Evolutionary conservation across 2,113 vertebrate species (phyloP).

Genomic region (Hyperopisus bebe): DNA sequence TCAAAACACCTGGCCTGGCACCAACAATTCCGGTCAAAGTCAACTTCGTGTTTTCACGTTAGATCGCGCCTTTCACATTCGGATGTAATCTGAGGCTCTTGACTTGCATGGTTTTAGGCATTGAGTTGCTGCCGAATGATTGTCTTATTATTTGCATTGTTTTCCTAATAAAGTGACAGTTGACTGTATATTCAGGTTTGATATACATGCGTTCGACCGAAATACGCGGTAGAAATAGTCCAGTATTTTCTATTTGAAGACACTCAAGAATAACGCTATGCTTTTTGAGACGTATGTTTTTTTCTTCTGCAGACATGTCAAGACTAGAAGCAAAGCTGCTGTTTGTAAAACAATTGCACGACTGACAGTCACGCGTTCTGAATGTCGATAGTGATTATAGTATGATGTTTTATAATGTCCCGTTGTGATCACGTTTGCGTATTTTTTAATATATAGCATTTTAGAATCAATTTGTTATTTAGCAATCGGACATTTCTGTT

Average conservation of each 20-base stretch:
- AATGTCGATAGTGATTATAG: not conserved
- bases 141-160: not conserved
- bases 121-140: not conserved
- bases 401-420: not conserved
- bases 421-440: not conserved
- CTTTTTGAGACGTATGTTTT: not conserved
- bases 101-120: not conserved
- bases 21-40: not conserved
- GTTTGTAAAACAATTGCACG: not conserved
- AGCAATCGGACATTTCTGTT: not conserved
- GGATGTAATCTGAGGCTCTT: not conserved
- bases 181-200: not conserved
- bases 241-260: not conserved
- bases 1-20: not conserved
- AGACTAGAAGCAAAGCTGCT: not conserved
- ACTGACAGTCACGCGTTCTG: not conserved
- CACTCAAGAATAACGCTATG: not conserved
- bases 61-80: not conserved
- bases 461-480: not conserved
- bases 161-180: not conserved
- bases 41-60: not conserved
- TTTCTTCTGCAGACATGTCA: not conserved
- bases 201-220: not conserved
- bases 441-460: not conserved
- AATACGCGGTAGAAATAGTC: not conserved